Conservation (phyloP, 2,888 invertebrate genomes). For the Conomelus anceps region DNA sequence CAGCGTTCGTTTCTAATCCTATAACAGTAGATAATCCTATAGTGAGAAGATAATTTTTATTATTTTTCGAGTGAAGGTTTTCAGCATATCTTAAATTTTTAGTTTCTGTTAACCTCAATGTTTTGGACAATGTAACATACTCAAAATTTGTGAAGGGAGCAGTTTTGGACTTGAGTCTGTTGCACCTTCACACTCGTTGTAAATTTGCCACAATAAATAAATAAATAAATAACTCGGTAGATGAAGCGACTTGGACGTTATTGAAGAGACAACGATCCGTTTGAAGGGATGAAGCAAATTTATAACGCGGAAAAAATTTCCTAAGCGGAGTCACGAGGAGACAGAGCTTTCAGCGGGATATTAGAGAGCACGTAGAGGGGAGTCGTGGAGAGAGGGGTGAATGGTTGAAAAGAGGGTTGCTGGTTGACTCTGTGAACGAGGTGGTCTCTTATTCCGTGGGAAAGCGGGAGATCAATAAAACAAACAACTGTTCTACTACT, state of each 20-base stretch:
- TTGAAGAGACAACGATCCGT: background rate
- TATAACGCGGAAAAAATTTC: background rate
- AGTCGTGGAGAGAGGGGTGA: background rate
- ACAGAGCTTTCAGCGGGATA: background rate
- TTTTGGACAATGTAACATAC: too few species aligned
- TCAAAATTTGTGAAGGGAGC: too few species aligned
- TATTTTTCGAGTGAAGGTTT: too few species aligned
- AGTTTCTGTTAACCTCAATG: too few species aligned
- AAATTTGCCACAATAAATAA: too few species aligned
- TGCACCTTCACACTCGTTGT: too few species aligned
- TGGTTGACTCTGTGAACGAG: background rate
- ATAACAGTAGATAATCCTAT: too few species aligned
- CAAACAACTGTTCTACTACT: background rate
- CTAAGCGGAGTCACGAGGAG: background rate
- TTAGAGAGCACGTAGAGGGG: background rate
- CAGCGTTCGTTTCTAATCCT: too few species aligned
- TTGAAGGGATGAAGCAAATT: background rate
- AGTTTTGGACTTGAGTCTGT: too few species aligned
- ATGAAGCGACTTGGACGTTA: background rate
- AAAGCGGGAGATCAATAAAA: background rate
- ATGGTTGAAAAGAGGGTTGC: background rate
- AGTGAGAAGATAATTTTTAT: too few species aligned
- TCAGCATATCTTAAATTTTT: too few species aligned
- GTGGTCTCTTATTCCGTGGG: background rate
- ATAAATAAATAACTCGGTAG: too few species aligned